Percentiles rank a stretch among this genome's conserved stretches.
phyloP scores from a whole-genome alignment of 2,797 vertebrate species.

The Enteromius unitaeniatus region DNA sequence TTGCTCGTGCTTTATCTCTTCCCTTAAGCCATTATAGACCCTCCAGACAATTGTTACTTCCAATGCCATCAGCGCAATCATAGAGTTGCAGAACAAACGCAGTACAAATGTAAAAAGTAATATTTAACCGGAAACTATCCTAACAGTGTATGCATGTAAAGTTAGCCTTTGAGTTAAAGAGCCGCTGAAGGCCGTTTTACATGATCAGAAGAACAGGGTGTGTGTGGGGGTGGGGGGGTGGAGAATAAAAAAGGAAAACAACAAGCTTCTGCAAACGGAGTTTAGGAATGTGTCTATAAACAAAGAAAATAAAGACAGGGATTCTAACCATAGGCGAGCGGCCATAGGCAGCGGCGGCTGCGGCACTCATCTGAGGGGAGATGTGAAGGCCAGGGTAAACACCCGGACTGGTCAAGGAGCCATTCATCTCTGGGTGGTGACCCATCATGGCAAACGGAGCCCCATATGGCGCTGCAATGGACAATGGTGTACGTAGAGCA shows the following conservation, averaged over 20 bases:
- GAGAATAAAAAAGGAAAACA: neutral
- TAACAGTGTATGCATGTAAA: neutral
- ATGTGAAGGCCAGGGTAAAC: slow-evolving; percentile 92
- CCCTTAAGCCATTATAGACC: slow-evolving; percentile 41
- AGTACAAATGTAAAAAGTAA: slow-evolving; percentile 64
- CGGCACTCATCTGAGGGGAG: slow-evolving; percentile 91
- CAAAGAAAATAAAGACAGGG: neutral
- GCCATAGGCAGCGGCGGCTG: slow-evolving; percentile 86
- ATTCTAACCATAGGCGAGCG: slow-evolving; percentile 90
- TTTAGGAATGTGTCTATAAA: neutral
- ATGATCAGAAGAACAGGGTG: slow-evolving; percentile 1
- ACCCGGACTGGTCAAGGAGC: slow-evolving; percentile 88
- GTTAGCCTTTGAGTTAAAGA: neutral
- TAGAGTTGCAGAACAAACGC: slow-evolving; percentile 61
- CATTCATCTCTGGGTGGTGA: slow-evolving; percentile 92
- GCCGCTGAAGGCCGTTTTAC: neutral
- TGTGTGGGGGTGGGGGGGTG: too few relatives aligned
- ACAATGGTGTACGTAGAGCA: slow-evolving; percentile 89
- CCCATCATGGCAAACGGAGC: slow-evolving; percentile 95
- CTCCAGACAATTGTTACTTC: slow-evolving; percentile 54
- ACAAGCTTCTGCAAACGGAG: neutral
- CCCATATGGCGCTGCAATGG: slow-evolving; percentile 87
- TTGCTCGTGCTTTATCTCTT: neutral
- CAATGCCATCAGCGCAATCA: slow-evolving; percentile 61
- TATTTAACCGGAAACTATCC: slow-evolving; percentile 54